phyloP scores from a whole-genome alignment of 1,140 invertebrate genomes.

The Zaprionus gabonicus region DNA sequence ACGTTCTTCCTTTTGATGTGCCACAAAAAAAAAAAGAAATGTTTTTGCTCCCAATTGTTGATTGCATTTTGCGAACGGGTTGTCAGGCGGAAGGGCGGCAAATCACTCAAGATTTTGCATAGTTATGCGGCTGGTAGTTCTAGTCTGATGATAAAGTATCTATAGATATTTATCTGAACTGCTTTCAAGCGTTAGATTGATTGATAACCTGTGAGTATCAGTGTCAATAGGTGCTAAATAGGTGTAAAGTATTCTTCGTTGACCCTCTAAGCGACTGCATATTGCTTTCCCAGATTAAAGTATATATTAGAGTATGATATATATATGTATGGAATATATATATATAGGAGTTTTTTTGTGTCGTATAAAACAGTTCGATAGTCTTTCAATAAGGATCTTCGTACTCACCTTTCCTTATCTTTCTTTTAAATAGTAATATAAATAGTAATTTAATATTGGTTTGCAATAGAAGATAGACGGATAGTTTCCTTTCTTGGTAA shows the following conservation, averaged over 20 bases:
- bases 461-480: too few relatives aligned
- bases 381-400: too few relatives aligned
- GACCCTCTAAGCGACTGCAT: neutral
- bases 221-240: neutral
- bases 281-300: neutral
- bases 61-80: slow-evolving; percentile 1
- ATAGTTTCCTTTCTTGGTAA: too few relatives aligned
- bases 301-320: too few relatives aligned
- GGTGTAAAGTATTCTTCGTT: neutral
- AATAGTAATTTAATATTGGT: too few relatives aligned
- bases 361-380: too few relatives aligned
- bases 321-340: too few relatives aligned
- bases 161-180: neutral
- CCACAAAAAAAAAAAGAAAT: neutral
- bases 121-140: neutral
- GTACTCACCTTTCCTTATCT: too few relatives aligned
- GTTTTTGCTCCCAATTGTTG: slow-evolving; percentile 3
- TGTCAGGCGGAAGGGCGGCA: neutral
- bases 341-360: too few relatives aligned
- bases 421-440: too few relatives aligned
- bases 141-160: neutral
- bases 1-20: neutral
- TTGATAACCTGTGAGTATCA: neutral
- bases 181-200: neutral
- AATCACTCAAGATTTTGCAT: slow-evolving; percentile 3